Conservation (phyloP, 2,888 invertebrate genomes). For the Yponomeuta sedellus region DNA sequence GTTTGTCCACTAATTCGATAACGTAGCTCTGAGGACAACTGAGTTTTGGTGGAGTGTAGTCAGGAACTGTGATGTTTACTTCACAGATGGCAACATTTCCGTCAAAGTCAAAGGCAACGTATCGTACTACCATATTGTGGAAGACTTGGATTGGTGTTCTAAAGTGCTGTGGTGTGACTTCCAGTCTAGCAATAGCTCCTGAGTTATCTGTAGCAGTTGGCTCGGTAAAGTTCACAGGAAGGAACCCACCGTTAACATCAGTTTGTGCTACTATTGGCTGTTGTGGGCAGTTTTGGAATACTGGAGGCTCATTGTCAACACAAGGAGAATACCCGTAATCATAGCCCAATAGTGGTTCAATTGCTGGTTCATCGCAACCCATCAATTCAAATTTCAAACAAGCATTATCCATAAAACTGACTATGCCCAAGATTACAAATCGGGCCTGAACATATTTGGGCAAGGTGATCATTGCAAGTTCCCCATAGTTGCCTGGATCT, state of each 20-base stretch:
- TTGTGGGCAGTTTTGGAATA: slow-evolving; percentile 97
- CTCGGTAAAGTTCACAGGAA: slow-evolving; percentile 94
- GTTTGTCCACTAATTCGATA: slow-evolving; percentile 91
- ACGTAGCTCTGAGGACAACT: slow-evolving; percentile 97
- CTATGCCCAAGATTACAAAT: slow-evolving; percentile 95
- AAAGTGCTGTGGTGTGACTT: slow-evolving; percentile 94
- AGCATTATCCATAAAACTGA: slow-evolving; percentile 97
- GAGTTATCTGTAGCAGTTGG: slow-evolving; percentile 97
- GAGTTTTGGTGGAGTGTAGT: slow-evolving; percentile 92
- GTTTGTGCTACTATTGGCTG: slow-evolving; percentile 93
- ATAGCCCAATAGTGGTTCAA: slow-evolving; percentile 91
- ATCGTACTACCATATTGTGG: slow-evolving; percentile 94
- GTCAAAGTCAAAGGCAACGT: slow-evolving; percentile 97
- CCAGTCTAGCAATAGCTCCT: slow-evolving; percentile 93
- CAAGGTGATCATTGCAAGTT: slow-evolving; percentile 95
- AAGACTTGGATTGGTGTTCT: slow-evolving; percentile 91
- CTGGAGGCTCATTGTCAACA: slow-evolving; percentile 96
- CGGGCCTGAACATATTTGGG: slow-evolving; percentile 96
- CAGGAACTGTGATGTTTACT: slow-evolving; percentile 96
- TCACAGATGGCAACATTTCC: slow-evolving; percentile 98
- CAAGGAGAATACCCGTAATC: slow-evolving; percentile 96
- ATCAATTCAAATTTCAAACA: slow-evolving; percentile 97
- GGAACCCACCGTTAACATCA: slow-evolving; percentile 90
- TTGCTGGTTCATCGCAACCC: slow-evolving; percentile 93
- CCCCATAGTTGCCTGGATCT: slow-evolving; percentile 96